Evolutionary conservation across 2,888 invertebrate species (phyloP), one percentile per base, ranked within the genome.

Genomic region (Nesidiocoris tenuis): DNA sequence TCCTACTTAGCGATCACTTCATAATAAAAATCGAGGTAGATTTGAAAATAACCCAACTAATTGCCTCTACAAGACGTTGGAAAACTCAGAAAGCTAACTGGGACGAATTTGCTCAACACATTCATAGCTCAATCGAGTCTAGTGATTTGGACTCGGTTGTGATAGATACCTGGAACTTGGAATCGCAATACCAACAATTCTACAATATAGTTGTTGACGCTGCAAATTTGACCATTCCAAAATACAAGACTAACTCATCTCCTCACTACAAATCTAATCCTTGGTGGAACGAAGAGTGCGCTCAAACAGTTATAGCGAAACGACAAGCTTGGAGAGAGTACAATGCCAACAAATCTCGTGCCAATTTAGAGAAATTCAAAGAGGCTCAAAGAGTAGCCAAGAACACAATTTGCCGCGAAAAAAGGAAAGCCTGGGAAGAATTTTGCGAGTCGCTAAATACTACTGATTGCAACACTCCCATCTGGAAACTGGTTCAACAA

Each of bases 261-360:
- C n/a, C n/a, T n/a, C n/a, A n/a, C n/a, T n/a, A n/a, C n/a, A n/a
- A n/a, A n/a, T n/a, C n/a, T n/a, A n/a, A n/a, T n/a, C 61, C 61
- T 17, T 59, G 61, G 61, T 59, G 61, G 61, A 59, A 12, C 7
- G 61, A 59, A n/a, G 61, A 59, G 18, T 59, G 61, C 18, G 12
- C n/a, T 5, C 7, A 12, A 18, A 18, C 63, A 12, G 19, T 61
- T 3, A 5, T 19, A 61, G 22, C 19, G 7, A 5, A 23, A 2
- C 19, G 63, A 61, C 2, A 61, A 7, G 63, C 63, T 9, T 19
- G 19, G 22, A 3, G 22, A 17, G 63, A 18, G 2, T 61, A 19
- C 22, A 61, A 61, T 16, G 16, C 18, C 2, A 7, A 2, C 18
- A 61, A 61, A 16, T 17, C 63, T 17, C 3, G 19, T 2, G 19